Percentiles rank a stretch among this genome's conserved stretches.
Conservation (phyloP, 2,888 invertebrate genomes). For the Yponomeuta cagnagella region DNA sequence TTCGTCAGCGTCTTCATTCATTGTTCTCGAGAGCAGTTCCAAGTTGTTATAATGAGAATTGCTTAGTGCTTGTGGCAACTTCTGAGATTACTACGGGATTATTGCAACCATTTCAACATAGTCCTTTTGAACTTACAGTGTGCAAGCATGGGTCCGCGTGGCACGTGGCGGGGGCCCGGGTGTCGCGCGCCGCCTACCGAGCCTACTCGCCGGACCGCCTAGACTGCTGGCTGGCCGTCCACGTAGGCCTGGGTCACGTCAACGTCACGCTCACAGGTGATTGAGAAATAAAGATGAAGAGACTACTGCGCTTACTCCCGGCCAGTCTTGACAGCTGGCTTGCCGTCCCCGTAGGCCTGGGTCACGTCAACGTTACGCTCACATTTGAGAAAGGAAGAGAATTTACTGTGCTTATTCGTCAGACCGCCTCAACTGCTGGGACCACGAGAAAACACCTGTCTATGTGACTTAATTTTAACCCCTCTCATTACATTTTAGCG, state of each 20-base stretch:
- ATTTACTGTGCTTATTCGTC: constrained; percentile 78
- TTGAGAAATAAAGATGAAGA: constrained; percentile 31
- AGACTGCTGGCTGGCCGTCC: constrained; percentile 91
- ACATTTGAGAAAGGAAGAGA: constrained; percentile 74
- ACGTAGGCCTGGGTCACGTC: constrained; percentile 94
- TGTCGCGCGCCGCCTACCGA: constrained; percentile 85
- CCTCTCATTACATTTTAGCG: constrained; percentile 39
- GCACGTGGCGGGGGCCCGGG: constrained; percentile 92
- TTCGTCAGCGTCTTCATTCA: too few species aligned
- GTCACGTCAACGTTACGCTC: constrained; percentile 96
- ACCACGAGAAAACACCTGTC: constrained; percentile 79
- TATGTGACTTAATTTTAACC: constrained; percentile 80
- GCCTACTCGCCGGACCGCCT: constrained; percentile 93
- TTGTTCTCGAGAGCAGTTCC: too few species aligned
- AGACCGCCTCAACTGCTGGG: constrained; percentile 89
- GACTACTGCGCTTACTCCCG: constrained; percentile 82
- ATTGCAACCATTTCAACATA: too few species aligned
- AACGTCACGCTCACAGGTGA: constrained; percentile 95
- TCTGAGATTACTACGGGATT: too few species aligned
- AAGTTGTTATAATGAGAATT: too few species aligned
- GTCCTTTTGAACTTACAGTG: constrained; percentile 69
- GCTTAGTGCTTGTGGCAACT: too few species aligned
- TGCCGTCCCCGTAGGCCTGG: constrained; percentile 44
- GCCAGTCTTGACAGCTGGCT: constrained; percentile 92
- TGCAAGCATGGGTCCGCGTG: constrained; percentile 93